Evolutionary conservation across 2,797 vertebrate species (phyloP), one percentile per base, ranked within the genome.

Genomic region (Pipistrellus pipistrellus): DNA sequence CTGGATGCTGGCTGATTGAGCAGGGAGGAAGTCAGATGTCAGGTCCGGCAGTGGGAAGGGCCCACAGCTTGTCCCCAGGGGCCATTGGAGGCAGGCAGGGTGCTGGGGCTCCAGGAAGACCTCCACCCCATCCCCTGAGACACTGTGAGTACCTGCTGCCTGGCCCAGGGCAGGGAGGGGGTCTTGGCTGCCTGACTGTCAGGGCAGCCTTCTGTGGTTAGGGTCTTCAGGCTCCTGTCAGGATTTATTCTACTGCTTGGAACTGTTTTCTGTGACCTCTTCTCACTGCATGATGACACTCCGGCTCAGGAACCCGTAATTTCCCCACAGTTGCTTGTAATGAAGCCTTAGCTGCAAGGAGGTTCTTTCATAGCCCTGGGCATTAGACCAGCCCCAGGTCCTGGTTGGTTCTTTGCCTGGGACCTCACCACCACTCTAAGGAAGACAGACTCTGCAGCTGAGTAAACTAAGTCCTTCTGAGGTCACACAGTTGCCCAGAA

Each of bases 11-110:
- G 27, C 85, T 6, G 17, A 18, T 82, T 30, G 76, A 83, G 82
- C 85, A 2, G 53, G 35, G 93, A 96, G 97, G 96, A 95, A 97
- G 97, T 97, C 27, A 72, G 55, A 71, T 25, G 2, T 87, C 92
- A 93, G 55, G 84, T 46, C 48, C 68, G 25, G 62, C 14, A 2
- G 73, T 30, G 14, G 89, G 89, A 83, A 90, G 78, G 84, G 73
- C 85, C 77, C 12, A 4, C 35, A 25, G 85, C 57, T 69, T 2
- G 20, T 96, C 89, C 84, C 93, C 66, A 4, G 84, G 48, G 96
- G 46, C 94, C 3, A 0, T 7, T 7, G 30, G 76, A 91, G 78
- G 27, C 77, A 71, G 41, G 57, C 76, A 6, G 21, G 66, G 73
- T 46, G 4, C 95, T 1, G 41, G n/a, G 73, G 35, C 85, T 66